A percentile compares a stretch with the other conserved stretches of the same genome.
phyloP scores from a whole-genome alignment of 2,113 vertebrate species.

The Megaceryle maxima region DNA sequence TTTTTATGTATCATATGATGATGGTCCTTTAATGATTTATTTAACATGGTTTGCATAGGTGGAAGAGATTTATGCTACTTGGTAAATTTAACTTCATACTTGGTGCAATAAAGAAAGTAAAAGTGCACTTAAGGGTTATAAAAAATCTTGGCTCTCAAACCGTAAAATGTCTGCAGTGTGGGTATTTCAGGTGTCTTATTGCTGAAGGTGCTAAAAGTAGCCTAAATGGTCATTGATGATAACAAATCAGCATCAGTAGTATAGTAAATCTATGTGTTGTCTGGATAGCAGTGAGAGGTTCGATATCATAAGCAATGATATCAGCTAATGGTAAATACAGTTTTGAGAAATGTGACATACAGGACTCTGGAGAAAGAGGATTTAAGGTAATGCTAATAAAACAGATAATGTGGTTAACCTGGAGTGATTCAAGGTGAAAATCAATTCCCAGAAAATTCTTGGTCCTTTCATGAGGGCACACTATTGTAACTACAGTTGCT shows the following conservation, averaged over 20 bases:
- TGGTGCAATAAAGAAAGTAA: neutral
- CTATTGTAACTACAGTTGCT: neutral
- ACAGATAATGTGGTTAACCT: neutral
- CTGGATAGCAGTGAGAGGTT: neutral
- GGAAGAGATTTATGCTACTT: conserved; percentile 27
- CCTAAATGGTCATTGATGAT: neutral
- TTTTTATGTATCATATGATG: neutral
- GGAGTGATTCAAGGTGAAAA: neutral
- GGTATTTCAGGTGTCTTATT: conserved; percentile 20
- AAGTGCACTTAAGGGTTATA: conserved; percentile 32
- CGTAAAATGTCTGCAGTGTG: neutral
- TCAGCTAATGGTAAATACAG: neutral
- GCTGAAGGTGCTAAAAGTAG: neutral
- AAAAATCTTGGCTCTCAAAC: conserved; percentile 34
- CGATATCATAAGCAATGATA: neutral
- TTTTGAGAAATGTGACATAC: neutral
- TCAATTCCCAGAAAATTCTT: neutral
- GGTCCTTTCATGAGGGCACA: fast-evolving
- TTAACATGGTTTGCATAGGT: neutral
- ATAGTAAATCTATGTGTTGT: neutral
- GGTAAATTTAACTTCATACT: conserved; percentile 11
- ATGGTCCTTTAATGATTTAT: neutral
- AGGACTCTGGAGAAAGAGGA: neutral
- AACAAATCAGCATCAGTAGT: neutral
- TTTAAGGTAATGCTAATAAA: neutral